Evolutionary conservation across 1,140 invertebrate genomes (phyloP).

Genomic region (Zaprionus inermis): DNA sequence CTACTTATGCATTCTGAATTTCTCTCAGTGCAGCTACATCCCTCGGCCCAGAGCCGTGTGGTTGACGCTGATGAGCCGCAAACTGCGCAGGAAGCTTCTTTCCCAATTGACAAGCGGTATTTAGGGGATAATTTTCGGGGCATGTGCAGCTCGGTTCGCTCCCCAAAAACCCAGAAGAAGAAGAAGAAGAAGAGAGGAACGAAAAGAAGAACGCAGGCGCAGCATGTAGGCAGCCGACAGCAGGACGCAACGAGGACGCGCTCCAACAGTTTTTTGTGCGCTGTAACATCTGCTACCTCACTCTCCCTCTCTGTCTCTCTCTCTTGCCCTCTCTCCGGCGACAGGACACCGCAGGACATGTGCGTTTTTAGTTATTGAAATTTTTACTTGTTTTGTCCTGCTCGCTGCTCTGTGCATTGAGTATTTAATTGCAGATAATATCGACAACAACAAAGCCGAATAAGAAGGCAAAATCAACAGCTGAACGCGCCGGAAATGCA

Average conservation of each 20-base stretch:
- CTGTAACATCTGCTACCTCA: slow-evolving; percentile 62
- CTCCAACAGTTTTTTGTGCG: slow-evolving; percentile 68
- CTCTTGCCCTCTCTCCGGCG: slow-evolving; percentile 10
- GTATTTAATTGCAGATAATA: slow-evolving; percentile 83
- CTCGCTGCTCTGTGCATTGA: slow-evolving; percentile 68
- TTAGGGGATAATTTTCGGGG: slow-evolving; percentile 76
- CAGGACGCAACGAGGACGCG: slow-evolving; percentile 56
- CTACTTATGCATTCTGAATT: neutral
- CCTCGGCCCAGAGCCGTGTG: slow-evolving; percentile 27
- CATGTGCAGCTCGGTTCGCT: slow-evolving; percentile 52
- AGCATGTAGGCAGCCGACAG: slow-evolving; percentile 49
- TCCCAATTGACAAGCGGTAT: slow-evolving; percentile 69
- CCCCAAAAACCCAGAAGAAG: slow-evolving; percentile 29
- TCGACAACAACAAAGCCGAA: slow-evolving; percentile 68
- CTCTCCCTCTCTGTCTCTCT: slow-evolving; percentile 5
- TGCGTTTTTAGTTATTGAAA: slow-evolving; percentile 83
- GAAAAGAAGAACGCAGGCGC: slow-evolving; percentile 28
- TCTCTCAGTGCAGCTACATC: slow-evolving; percentile 30
- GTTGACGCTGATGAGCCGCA: slow-evolving; percentile 76
- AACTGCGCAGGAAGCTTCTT: slow-evolving; percentile 73
- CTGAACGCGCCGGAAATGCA: slow-evolving; percentile 74
- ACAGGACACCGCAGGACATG: slow-evolving; percentile 57
- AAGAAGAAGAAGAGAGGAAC: slow-evolving; percentile 4
- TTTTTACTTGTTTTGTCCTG: slow-evolving; percentile 78
- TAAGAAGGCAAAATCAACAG: slow-evolving; percentile 67